These are phyloP conservation scores for Abrostola triplasia DNA, from an alignment of 2,888 invertebrate species.

Conservation along the genomic window DNA sequence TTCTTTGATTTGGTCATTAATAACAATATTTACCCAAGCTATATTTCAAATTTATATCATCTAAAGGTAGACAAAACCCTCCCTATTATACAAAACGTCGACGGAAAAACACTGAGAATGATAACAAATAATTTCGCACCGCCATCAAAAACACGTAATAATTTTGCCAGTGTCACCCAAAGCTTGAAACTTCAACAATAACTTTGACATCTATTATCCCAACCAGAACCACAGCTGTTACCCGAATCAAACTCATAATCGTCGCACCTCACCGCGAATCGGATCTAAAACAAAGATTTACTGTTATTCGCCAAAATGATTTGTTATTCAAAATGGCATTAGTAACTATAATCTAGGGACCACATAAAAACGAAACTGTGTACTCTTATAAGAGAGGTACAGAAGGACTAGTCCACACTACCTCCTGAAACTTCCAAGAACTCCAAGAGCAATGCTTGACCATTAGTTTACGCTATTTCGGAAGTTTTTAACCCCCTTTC, in stretches of 20 bases:
- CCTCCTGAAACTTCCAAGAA: not conserved
- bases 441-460: too few relatives aligned
- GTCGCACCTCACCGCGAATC: slow-evolving; percentile 12
- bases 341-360: slow-evolving; percentile 27
- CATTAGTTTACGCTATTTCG: too few relatives aligned
- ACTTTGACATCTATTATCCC: slow-evolving; percentile 9
- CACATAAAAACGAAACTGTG: slow-evolving; percentile 37
- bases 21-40: not conserved
- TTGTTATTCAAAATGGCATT: slow-evolving; percentile 58
- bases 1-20: too few relatives aligned
- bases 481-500: too few relatives aligned
- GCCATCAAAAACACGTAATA: slow-evolving; percentile 1
- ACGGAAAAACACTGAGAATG: not conserved
- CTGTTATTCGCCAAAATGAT: slow-evolving; percentile 44
- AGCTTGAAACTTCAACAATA: slow-evolving; percentile 5
- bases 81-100: not conserved
- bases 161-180: not conserved
- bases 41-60: not conserved
- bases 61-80: too few relatives aligned
- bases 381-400: not conserved
- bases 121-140: not conserved
- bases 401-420: not conserved
- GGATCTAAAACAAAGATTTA: slow-evolving; percentile 35
- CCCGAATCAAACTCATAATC: slow-evolving; percentile 27
- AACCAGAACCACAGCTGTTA: slow-evolving; percentile 22